Evolutionary conservation across 2,888 invertebrate species (phyloP).

Genomic region (Cepaea hortensis): DNA sequence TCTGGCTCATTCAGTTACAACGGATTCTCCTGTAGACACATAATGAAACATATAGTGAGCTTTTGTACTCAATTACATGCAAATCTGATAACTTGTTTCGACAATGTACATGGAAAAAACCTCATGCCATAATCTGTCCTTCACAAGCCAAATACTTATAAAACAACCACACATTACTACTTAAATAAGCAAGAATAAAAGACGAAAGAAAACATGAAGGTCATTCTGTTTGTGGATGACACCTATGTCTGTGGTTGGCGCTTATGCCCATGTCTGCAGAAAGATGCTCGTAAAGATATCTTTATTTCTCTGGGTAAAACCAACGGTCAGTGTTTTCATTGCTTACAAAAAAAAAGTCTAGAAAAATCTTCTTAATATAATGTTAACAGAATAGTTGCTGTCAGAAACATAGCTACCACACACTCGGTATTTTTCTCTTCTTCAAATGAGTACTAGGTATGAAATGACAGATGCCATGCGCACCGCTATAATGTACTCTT

Average conservation of each 20-base stretch:
- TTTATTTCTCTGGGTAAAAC: constrained; percentile 4
- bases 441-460: background rate
- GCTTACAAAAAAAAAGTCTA: too few relatives aligned
- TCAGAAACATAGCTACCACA: constrained; percentile 5
- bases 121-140: too few relatives aligned
- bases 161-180: constrained; percentile 2
- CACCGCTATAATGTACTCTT: background rate
- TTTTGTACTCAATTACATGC: too few relatives aligned
- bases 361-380: background rate
- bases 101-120: too few relatives aligned
- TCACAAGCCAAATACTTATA: background rate
- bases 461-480: background rate
- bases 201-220: background rate
- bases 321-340: background rate
- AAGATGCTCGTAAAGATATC: background rate
- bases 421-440: background rate
- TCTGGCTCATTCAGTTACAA: too few relatives aligned
- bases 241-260: too few relatives aligned
- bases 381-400: background rate
- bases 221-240: too few relatives aligned
- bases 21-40: too few relatives aligned
- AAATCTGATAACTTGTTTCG: too few relatives aligned
- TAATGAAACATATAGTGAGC: too few relatives aligned
- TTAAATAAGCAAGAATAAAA: constrained; percentile 6
- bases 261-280: background rate